phyloP scores from a whole-genome alignment of 2,113 vertebrate species.

The Heloderma charlesbogerti region DNA sequence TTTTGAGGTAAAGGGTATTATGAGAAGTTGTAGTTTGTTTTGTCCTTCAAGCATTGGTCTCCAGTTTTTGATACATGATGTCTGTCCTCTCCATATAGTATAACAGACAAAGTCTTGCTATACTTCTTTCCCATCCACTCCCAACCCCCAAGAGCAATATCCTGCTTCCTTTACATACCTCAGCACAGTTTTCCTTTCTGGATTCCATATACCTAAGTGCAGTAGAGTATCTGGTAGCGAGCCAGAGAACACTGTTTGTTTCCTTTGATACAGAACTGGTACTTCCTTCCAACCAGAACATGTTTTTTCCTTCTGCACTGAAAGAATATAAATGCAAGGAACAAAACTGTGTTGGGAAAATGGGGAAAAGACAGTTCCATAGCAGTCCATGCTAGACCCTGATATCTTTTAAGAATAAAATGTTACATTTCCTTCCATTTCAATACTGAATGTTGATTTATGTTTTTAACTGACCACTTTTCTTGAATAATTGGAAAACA shows the following conservation, averaged over 20 bases:
- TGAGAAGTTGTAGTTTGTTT: not conserved
- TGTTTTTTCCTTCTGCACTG: constrained; percentile 25
- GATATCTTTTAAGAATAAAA: not conserved
- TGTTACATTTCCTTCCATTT: not conserved
- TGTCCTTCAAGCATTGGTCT: not conserved
- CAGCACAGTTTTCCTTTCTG: constrained; percentile 6
- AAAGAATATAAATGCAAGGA: not conserved
- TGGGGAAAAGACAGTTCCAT: not conserved
- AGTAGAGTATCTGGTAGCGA: constrained; percentile 7
- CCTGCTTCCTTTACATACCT: constrained; percentile 23
- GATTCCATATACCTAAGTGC: not conserved
- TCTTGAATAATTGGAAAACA: not conserved
- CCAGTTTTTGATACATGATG: not conserved
- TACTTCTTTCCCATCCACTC: not conserved
- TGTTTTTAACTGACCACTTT: constrained; percentile 6
- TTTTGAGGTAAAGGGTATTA: not conserved
- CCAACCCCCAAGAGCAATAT: not conserved
- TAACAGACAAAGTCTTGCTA: not conserved
- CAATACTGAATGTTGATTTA: not conserved
- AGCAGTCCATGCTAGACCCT: not conserved
- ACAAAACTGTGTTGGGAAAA: not conserved
- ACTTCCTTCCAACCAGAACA: not conserved
- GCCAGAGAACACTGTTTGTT: constrained; percentile 24
- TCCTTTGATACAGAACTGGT: constrained; percentile 23
- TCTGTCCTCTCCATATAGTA: not conserved